Evolutionary conservation across 2,797 vertebrate genomes (phyloP).

Genomic region (Sebastes diploproa): DNA sequence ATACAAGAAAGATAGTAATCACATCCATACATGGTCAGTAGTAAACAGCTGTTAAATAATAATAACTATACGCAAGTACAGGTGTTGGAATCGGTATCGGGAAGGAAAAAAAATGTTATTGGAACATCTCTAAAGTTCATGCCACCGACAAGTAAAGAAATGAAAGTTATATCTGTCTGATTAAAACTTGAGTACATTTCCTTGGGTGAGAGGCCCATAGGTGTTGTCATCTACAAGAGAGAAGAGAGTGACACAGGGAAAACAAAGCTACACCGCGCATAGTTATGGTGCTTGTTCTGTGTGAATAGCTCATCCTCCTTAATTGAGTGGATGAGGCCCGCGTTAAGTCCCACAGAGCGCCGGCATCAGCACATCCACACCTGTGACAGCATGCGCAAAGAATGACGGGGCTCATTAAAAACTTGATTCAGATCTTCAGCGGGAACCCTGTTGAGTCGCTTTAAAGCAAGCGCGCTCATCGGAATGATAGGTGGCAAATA

Average conservation of each 20-base stretch:
- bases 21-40: no score
- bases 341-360: constrained; percentile 68
- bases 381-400: constrained; percentile 68
- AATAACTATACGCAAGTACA: no score
- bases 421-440: constrained; percentile 67
- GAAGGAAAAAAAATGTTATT: background rate
- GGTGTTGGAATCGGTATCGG: no score
- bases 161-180: constrained; percentile 22
- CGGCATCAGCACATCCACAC: constrained; percentile 70
- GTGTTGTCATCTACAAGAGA: constrained; percentile 44
- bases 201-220: background rate
- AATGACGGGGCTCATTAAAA: constrained; percentile 82
- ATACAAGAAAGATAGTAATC: no score
- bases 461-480: constrained; percentile 68
- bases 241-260: constrained; percentile 14
- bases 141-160: background rate
- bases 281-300: constrained; percentile 22
- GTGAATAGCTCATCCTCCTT: constrained; percentile 62
- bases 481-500: constrained; percentile 79
- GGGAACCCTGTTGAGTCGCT: constrained; percentile 75
- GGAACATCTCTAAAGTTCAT: background rate
- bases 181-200: constrained; percentile 22
- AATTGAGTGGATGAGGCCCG: constrained; percentile 74
- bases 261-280: constrained; percentile 32
- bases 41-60: no score